Evolutionary conservation across 1,140 invertebrate genomes (phyloP), one percentile per base, ranked within the genome.

Genomic region (Bombus affinis): DNA sequence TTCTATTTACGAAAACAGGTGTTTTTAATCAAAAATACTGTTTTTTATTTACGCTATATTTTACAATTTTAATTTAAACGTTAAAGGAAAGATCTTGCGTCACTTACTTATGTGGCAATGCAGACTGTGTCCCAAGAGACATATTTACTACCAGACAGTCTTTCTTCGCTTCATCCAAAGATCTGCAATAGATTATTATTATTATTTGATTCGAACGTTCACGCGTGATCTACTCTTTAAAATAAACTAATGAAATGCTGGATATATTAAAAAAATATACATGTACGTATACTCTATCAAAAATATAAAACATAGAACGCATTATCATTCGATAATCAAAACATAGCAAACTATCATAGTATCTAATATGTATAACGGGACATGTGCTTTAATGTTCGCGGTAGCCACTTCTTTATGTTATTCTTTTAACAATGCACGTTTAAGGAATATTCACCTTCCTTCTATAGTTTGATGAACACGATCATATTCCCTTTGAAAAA

Each of bases 401-500:
- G 57, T 59, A 28, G 10, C 57, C 3, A 3, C 47, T 28, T 28
- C 0, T 59, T 59, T 28, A 28, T 12, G 25, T 62, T 62, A 62
- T 74, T 32, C 9, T 25, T 74, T 13, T 9, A 28, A 47, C 15
- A 32, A 12, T 6, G 18, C 18, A 4, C 22, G 10, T 37, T 53
- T 28, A 10, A 66, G 15, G 59, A n/a, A n/a, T 77, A 84, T 59
- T 32, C 25, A 91, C 90, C 18, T 88, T 70, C 65, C 59, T 37
- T 82, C 87, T 5, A 37, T 15, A 12, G 42, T 44, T 25, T 77
- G 79, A 62, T 95, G 95, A 32, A 96, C 92, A 87, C 96, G 96
- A 87, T 97, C 96, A 86, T 96, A 96, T 79, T 96, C 95, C 84
- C 95, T 95, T 83, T 96, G 96, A 93, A 97, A 97, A 28, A 95